Conservation (phyloP, 2,113 vertebrate species). For the Corvus moneduloides region DNA sequence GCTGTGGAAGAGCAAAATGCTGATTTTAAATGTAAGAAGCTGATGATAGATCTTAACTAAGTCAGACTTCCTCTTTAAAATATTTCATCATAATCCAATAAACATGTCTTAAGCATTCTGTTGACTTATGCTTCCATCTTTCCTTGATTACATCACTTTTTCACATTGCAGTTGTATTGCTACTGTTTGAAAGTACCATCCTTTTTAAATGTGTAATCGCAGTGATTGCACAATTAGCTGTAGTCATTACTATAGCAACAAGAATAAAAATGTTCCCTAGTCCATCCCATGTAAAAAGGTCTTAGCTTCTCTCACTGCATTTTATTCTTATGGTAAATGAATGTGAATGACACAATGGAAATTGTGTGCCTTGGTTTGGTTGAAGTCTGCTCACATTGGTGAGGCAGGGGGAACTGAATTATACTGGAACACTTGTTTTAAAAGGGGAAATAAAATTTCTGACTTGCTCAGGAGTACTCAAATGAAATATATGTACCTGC, state of each 20-base stretch:
- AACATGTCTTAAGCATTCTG: neutral
- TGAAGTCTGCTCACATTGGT: neutral
- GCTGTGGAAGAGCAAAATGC: neutral
- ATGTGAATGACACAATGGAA: neutral
- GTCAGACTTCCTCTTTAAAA: neutral
- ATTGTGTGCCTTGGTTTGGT: neutral
- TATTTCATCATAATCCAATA: neutral
- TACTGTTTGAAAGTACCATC: neutral
- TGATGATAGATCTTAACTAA: neutral
- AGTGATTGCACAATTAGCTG: neutral
- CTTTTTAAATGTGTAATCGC: neutral
- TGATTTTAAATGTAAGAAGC: neutral
- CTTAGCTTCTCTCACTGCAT: neutral
- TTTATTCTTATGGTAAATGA: neutral
- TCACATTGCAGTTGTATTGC: neutral
- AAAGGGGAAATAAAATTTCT: neutral
- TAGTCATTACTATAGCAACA: conserved; percentile 24
- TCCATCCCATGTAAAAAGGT: neutral
- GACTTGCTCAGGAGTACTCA: neutral
- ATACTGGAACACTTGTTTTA: neutral
- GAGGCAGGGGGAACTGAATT: neutral
- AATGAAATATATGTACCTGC: neutral
- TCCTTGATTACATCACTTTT: neutral
- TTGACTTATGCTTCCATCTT: neutral
- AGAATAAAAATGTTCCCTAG: neutral